phyloP scores from a whole-genome alignment of 1,140 invertebrate genomes.

The Neelides sp. region DNA sequence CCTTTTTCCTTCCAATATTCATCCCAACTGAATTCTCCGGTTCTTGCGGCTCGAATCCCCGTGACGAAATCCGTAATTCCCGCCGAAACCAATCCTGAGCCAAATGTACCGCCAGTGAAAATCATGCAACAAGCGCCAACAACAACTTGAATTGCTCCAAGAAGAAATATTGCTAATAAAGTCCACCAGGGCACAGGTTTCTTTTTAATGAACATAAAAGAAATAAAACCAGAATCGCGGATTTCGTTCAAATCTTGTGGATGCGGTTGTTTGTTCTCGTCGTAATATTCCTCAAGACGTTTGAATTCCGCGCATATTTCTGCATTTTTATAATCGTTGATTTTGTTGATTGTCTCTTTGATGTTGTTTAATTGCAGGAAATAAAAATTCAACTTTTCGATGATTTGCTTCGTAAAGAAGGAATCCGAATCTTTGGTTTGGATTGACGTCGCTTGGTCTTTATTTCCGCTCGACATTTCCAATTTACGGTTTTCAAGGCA shows the following conservation, averaged over 20 bases:
- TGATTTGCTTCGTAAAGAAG: not conserved
- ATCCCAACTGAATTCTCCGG: slow-evolving; percentile 9
- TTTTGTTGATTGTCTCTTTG: not conserved
- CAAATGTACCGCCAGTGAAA: not conserved
- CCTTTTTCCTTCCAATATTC: not conserved
- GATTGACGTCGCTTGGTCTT: not conserved
- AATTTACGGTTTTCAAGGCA: not conserved
- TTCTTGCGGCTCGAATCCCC: not conserved
- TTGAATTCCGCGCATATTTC: not conserved
- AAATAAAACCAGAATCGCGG: not conserved
- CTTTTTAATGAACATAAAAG: not conserved
- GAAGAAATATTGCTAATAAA: not conserved
- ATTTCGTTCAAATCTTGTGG: not conserved
- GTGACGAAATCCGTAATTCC: not conserved
- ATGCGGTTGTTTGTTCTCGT: not conserved
- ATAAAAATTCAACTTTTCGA: not conserved
- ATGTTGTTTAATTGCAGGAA: not conserved
- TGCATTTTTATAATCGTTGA: not conserved
- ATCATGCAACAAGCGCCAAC: not conserved
- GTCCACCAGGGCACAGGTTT: slow-evolving; percentile 5
- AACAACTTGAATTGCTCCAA: not conserved
- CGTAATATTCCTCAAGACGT: not conserved
- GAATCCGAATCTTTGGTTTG: not conserved
- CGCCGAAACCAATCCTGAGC: not conserved
- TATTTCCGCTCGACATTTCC: not conserved